phyloP scores from a whole-genome alignment of 2,888 invertebrate species.

The Subacronicta megacephala region DNA sequence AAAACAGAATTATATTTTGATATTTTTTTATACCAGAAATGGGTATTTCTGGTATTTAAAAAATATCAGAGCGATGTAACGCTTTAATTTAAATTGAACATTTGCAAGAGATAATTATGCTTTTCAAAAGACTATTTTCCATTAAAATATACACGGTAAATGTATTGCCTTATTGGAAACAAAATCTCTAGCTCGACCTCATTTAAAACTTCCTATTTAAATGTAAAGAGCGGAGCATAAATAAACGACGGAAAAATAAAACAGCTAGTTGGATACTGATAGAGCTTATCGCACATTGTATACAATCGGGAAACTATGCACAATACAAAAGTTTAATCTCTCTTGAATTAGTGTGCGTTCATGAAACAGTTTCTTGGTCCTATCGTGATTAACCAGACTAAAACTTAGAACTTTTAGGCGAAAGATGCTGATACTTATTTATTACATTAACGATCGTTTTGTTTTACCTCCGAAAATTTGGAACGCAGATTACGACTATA shows the following conservation, averaged over 20 bases:
- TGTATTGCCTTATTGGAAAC: no score
- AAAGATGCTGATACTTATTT: conserved; percentile 34
- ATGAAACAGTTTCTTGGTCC: conserved; percentile 15
- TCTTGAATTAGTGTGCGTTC: conserved; percentile 10
- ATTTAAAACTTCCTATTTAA: conserved; percentile 39
- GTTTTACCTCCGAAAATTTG: conserved; percentile 21
- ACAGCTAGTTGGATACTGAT: conserved; percentile 11
- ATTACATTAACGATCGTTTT: conserved; percentile 28
- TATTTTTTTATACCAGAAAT: no score
- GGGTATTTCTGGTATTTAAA: no score
- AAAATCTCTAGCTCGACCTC: conserved; percentile 23
- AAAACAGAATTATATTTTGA: no score
- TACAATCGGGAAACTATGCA: conserved; percentile 19
- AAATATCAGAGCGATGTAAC: no score
- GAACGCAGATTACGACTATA: conserved; percentile 39
- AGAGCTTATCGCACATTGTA: conserved; percentile 10
- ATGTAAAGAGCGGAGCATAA: conserved; percentile 17
- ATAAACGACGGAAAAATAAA: neutral
- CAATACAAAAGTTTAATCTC: conserved; percentile 21
- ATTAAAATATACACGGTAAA: no score
- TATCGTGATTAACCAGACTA: conserved; percentile 17
- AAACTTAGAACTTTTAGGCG: conserved; percentile 26
- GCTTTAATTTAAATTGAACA: no score
- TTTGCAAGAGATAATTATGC: no score
- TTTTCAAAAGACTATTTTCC: no score